Evolutionary conservation across 2,888 invertebrate species (phyloP).

Genomic region (Nomada ruficornis): DNA sequence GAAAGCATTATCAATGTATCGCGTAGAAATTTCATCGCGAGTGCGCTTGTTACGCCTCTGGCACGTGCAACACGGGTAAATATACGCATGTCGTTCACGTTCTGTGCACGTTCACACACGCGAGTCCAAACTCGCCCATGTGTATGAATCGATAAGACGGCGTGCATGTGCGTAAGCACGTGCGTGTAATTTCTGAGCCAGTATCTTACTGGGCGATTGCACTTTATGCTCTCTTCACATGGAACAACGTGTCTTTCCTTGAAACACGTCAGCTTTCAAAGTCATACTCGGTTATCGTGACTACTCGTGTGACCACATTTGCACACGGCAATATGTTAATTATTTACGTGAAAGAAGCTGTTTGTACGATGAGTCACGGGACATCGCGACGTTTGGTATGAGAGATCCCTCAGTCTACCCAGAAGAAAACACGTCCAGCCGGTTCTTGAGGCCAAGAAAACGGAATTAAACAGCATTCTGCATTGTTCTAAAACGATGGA

Average conservation of each 20-base stretch:
- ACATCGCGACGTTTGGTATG: constrained; percentile 18
- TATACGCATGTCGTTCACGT: constrained; percentile 13
- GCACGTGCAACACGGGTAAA: constrained; percentile 34
- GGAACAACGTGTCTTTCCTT: constrained; percentile 17
- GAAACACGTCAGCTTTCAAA: not conserved
- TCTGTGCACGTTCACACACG: constrained; percentile 8
- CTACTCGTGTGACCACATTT: not conserved
- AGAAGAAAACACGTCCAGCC: constrained; percentile 76
- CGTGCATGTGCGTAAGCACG: constrained; percentile 47
- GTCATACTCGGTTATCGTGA: not conserved
- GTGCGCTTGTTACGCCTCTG: constrained; percentile 18
- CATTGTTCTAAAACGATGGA: constrained; percentile 71
- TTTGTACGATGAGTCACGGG: not conserved
- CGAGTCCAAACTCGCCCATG: not conserved
- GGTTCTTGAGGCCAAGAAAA: constrained; percentile 70
- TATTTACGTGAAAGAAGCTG: not conserved
- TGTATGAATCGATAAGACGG: constrained; percentile 36
- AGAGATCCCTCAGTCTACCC: constrained; percentile 48
- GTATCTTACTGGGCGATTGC: constrained; percentile 44
- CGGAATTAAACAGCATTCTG: constrained; percentile 72
- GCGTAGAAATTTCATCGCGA: constrained; percentile 36
- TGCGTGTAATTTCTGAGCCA: constrained; percentile 57
- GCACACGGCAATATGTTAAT: not conserved
- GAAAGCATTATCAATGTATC: not conserved
- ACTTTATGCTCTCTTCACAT: constrained; percentile 47